Base-by-base conservation (phyloP, 2,113 vertebrate species). In the Eptatretus burgeri region DNA sequence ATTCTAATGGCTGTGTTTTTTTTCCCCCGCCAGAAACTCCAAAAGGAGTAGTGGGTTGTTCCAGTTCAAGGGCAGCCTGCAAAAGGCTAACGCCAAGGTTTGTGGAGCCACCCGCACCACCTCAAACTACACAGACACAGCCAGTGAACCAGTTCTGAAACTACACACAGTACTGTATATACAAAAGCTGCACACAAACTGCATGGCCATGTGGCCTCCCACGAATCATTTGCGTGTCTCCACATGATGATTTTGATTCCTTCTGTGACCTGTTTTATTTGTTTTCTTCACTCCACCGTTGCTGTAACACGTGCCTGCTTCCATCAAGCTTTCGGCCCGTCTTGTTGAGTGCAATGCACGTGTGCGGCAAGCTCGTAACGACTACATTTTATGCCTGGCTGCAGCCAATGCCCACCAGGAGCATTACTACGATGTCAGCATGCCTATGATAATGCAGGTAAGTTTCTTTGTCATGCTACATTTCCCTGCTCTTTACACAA, bases 391-490 rank as follows among this genome's bases (percentile, higher is more conserved):
- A 64, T 94, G 85, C 0, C 74, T 98, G 70, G 89, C 91, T 65
- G 91, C 88, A 64, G 87, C 89, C 64, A 98, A 95, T 14, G 89
- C 86, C 50, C 91, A 98, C 71, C 91, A 89, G 18, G 87, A 95
- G 69, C 87, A 87, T 70, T 95, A 95, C 72, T 95, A 93, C 71
- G 83, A 91, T 51, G 88, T 80, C 13, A 89, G 95, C 70, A 75
- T 98, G 51, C 76, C 83, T 41, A 84, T 82, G 74, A 82, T 85
- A 69, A 94, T 93, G 74, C 82, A 82, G 81, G 82, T 85, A 74
- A 77, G 56, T 20, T 20, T 60, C 56, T 12, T 20, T 60, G 27
- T 41, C 27, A 41, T 41, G 27, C 27, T 41, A 7, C 27, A 41
- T 41, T 5, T 41, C 27, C 27, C 27, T 41, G 27, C 7, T 41